A percentile compares a stretch with the other conserved stretches of the same genome.
These are phyloP conservation scores for Psammodynastes pulverulentus DNA, from an alignment of 2,113 vertebrate species.

Conservation along the genomic window DNA sequence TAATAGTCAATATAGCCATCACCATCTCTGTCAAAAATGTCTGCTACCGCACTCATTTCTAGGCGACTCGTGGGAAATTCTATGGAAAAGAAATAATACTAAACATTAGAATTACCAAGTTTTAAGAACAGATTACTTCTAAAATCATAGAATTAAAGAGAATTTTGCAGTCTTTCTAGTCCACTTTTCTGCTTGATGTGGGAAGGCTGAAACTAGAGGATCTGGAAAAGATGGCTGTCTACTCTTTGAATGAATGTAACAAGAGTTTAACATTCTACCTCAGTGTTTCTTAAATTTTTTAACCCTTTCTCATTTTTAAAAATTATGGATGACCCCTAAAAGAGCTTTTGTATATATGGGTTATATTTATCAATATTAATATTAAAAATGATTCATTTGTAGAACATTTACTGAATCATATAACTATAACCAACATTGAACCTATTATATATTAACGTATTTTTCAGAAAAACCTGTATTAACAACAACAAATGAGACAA, in stretches of 20 bases:
- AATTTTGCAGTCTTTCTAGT: neutral
- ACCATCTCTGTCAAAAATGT: slow-evolving; percentile 96
- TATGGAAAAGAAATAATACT: slow-evolving; percentile 50
- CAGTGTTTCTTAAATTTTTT: neutral
- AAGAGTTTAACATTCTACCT: neutral
- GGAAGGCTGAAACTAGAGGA: neutral
- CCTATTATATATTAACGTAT: neutral
- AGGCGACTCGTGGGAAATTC: slow-evolving; percentile 95
- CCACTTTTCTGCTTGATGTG: neutral
- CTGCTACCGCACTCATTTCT: slow-evolving; percentile 98
- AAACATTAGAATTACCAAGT: neutral
- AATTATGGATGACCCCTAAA: neutral
- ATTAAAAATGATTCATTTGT: neutral
- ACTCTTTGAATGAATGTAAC: neutral
- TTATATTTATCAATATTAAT: neutral
- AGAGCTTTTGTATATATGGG: neutral
- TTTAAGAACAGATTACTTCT: neutral
- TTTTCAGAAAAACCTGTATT: neutral
- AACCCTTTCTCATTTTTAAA: neutral
- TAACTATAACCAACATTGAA: neutral
- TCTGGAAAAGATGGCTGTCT: neutral
- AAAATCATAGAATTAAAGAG: neutral
- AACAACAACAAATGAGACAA: neutral
- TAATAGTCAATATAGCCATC: slow-evolving; percentile 99
- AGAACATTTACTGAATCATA: neutral